These are phyloP conservation scores for Monopterus albus DNA, from an alignment of 2,113 vertebrate species.

Conservation along the genomic window DNA sequence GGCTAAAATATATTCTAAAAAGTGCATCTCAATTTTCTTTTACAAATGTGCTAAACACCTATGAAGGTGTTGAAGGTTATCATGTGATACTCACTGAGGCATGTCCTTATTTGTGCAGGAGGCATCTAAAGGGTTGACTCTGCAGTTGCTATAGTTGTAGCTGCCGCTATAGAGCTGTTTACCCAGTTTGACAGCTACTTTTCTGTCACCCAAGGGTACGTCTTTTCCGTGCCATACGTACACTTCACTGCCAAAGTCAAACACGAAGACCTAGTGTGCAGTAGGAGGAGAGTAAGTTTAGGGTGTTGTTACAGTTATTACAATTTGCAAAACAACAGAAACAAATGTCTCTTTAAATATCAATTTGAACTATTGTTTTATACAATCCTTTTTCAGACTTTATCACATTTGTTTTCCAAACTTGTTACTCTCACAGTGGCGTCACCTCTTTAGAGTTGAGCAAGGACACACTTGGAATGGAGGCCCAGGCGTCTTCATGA, in stretches of 20 bases:
- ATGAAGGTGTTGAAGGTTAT: not conserved
- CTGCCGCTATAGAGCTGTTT: conserved; percentile 82
- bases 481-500: conserved; percentile 82
- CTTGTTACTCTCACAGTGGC: not conserved
- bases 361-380: too few relatives aligned
- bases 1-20: too few relatives aligned
- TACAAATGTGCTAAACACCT: too few relatives aligned
- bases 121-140: conserved; percentile 82
- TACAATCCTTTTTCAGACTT: too few relatives aligned
- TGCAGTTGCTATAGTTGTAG: conserved; percentile 83
- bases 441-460: conserved; percentile 84
- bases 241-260: conserved; percentile 86
- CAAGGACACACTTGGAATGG: conserved; percentile 82
- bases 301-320: not conserved
- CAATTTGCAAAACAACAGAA: not conserved
- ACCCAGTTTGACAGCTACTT: conserved; percentile 83
- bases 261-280: conserved; percentile 80
- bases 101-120: conserved; percentile 66
- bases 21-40: too few relatives aligned
- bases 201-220: conserved; percentile 82
- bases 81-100: conserved; percentile 73
- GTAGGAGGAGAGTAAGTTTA: not conserved
- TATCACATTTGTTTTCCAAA: too few relatives aligned
- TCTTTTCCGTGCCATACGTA: conserved; percentile 87
- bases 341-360: too few relatives aligned